Percentiles rank a stretch among this genome's conserved stretches.
These are phyloP conservation scores for Elysia crispata DNA, from an alignment of 2,888 invertebrate genomes.

Conservation along the genomic window DNA sequence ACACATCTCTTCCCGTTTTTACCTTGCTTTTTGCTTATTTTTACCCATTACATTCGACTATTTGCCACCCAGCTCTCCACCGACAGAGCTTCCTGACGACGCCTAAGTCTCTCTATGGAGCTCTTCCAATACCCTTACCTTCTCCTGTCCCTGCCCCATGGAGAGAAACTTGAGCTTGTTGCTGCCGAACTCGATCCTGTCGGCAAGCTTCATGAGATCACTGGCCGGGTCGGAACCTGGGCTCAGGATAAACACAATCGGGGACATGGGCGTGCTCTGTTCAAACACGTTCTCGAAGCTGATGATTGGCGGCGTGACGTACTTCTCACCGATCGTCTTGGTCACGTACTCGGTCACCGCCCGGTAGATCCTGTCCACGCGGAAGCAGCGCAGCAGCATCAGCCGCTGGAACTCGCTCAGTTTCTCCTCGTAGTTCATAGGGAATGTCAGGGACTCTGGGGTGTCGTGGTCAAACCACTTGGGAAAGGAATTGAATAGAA, in stretches of 20 bases:
- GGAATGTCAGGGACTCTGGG: slow-evolving; percentile 86
- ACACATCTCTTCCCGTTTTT: no score
- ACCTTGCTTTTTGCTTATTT: no score
- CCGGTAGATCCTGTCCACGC: slow-evolving; percentile 91
- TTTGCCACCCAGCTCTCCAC: no score
- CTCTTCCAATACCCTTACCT: no score
- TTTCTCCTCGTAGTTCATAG: slow-evolving; percentile 84
- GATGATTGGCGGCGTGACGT: slow-evolving; percentile 91
- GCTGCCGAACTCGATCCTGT: slow-evolving; percentile 77
- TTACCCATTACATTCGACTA: no score
- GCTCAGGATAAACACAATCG: slow-evolving; percentile 78
- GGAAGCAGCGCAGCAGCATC: slow-evolving; percentile 92
- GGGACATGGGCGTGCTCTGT: slow-evolving; percentile 86
- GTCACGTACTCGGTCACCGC: slow-evolving; percentile 91
- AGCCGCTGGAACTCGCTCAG: slow-evolving; percentile 84
- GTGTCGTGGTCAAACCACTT: slow-evolving; percentile 91
- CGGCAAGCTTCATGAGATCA: slow-evolving; percentile 78
- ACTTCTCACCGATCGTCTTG: slow-evolving; percentile 90
- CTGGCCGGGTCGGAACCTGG: slow-evolving; percentile 78
- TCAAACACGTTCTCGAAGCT: slow-evolving; percentile 91
- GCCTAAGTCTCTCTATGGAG: no score
- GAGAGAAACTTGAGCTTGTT: slow-evolving; percentile 78
- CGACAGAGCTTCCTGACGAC: no score
- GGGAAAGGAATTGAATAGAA: slow-evolving; percentile 46
- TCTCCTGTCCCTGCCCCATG: slow-evolving; percentile 79